Evolutionary conservation across 2,888 invertebrate species (phyloP), one percentile per base, ranked within the genome.

Genomic region (Galerucella nymphaeae): DNA sequence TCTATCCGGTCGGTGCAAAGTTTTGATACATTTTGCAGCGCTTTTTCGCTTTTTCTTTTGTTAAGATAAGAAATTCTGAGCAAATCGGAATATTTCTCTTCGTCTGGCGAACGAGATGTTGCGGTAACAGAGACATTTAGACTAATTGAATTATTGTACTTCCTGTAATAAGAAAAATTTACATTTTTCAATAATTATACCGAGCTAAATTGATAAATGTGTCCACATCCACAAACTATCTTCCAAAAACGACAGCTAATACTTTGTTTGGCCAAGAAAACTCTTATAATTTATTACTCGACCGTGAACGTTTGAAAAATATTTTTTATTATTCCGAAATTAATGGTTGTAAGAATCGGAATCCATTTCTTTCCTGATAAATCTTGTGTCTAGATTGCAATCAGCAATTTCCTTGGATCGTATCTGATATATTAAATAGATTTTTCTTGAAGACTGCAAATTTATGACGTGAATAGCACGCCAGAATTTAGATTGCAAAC

Each of bases 21-120:
- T 81, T 81, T 80, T 78, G 80, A 79, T 77, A 78, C 79, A 81
- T 82, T 81, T 82, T 81, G 79, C 78, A 75, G 79, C 80, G 77
- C 78, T 76, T 18, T 61, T 59, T 68, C 68, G 68, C 63, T 63
- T 45, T 38, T 41, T 77, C 78, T 79, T 82, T 82, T 82, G 82
- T 82, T 80, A 81, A 83, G 82, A 83, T 83, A 82, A 82, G 81
- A 81, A 82, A 81, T 80, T 80, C 73, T 78, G 70, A 78, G 80
- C 80, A 81, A 83, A 81, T 80, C 64, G 70, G 55, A 20, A 70
- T 70, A 70, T 70, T 70, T 68, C 57, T 9, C 30, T 38, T 70
- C 70, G 55, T 70, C 45, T 42, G 55, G 23, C 9, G 23, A 48
- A 70, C 63, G 70, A 70, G 70, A 70, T 41, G 20, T 70, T 57